Percentiles rank a stretch among this genome's conserved stretches.
Evolutionary conservation across 2,113 vertebrate species (phyloP).

Genomic region (Catharus bicknelli): DNA sequence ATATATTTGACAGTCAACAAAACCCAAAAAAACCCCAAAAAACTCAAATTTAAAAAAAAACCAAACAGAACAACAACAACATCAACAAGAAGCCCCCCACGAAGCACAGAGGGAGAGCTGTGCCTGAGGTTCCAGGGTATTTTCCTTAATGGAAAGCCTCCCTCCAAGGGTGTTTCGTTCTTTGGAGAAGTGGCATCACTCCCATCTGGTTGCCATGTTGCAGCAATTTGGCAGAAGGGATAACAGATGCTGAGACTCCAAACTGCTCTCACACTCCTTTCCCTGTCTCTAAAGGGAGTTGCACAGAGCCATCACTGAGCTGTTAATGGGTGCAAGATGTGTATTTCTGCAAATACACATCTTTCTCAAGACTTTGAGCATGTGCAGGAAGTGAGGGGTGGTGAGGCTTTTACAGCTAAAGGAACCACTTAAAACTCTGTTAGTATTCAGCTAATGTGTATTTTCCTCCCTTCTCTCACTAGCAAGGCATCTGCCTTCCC

Average conservation of each 20-base stretch:
- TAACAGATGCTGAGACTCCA: constrained; percentile 23
- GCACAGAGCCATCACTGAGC: not conserved
- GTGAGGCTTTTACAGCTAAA: constrained; percentile 11
- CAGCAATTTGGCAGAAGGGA: constrained; percentile 32
- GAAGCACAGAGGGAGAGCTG: not conserved
- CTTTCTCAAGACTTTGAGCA: not conserved
- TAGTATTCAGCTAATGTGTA: not conserved
- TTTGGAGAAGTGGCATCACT: not conserved
- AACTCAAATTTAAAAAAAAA: not conserved
- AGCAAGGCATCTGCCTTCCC: not conserved
- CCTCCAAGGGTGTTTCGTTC: not conserved
- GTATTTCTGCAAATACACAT: not conserved
- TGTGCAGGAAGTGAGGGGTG: constrained; percentile 21
- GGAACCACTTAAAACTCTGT: constrained; percentile 11
- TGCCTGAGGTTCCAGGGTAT: not conserved
- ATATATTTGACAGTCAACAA: not conserved
- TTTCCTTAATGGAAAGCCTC: not conserved
- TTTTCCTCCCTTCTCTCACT: constrained; percentile 2
- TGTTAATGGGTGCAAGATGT: constrained; percentile 49
- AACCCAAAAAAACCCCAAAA: not conserved
- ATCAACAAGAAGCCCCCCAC: not conserved
- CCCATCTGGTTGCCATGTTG: constrained; percentile 51
- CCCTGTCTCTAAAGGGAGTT: not conserved
- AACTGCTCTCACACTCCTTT: constrained; percentile 22
- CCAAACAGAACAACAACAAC: not conserved